These are phyloP conservation scores for Eupristina koningsbergeri DNA, from an alignment of 1,140 invertebrate species.

Conservation along the genomic window DNA sequence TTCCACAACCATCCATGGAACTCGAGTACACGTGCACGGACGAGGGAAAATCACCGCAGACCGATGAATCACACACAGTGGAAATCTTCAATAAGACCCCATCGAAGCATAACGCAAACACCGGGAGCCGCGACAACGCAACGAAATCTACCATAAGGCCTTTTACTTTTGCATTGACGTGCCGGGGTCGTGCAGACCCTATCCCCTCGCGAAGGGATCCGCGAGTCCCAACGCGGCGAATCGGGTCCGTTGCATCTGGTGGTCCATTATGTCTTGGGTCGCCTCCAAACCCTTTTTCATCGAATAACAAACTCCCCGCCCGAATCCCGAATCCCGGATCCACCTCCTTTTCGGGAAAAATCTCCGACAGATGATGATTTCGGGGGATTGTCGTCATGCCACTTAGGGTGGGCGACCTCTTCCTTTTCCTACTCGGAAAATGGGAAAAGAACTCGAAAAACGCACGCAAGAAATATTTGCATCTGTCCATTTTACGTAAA, in stretches of 20 bases:
- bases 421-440: neutral
- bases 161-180: neutral
- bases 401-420: neutral
- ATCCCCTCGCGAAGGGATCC: conserved; percentile 13
- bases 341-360: conserved; percentile 39
- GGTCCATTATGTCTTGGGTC: neutral
- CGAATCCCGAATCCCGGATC: neutral
- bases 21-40: conserved; percentile 16
- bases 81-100: conserved; percentile 5
- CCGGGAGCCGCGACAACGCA: neutral
- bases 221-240: conserved; percentile 20
- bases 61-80: conserved; percentile 21
- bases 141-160: conserved; percentile 29
- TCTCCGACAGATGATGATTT: conserved; percentile 37
- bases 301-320: neutral
- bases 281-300: conserved; percentile 31
- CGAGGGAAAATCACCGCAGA: neutral
- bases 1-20: neutral
- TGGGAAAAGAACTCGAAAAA: neutral
- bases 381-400: conserved; percentile 4
- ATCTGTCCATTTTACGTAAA: conserved; percentile 31
- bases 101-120: conserved; percentile 21
- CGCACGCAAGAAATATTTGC: neutral
- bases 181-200: neutral
- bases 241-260: conserved; percentile 51